Percentiles rank a stretch among this genome's conserved stretches.
Evolutionary conservation across 2,797 vertebrate genomes (phyloP).

Genomic region (Sebastes itinus): DNA sequence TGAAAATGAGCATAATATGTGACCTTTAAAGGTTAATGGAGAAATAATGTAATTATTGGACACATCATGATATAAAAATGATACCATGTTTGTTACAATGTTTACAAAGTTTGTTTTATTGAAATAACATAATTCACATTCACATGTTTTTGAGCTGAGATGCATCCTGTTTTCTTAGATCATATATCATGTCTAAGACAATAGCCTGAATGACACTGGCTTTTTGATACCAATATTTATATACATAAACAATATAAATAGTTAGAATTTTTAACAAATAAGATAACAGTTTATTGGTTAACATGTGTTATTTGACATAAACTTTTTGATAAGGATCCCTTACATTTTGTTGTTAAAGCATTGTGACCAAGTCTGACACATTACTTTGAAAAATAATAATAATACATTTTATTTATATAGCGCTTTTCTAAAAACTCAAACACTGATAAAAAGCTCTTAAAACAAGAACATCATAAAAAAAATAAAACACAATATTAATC

Average conservation of each 20-base stretch:
- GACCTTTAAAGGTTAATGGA: accelerated
- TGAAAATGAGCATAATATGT: too few species aligned
- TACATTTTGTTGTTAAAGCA: not conserved
- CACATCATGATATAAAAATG: not conserved
- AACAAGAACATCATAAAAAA: too few species aligned
- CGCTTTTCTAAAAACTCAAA: too few species aligned
- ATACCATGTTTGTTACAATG: not conserved
- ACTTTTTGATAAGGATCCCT: not conserved
- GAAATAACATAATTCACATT: not conserved
- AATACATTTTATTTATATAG: too few species aligned
- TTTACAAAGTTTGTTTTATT: not conserved
- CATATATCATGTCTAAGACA: not conserved
- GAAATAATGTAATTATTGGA: not conserved
- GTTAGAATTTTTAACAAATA: too few species aligned
- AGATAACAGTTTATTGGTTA: not conserved
- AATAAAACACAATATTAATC: too few species aligned
- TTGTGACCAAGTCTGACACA: not conserved
- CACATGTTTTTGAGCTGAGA: not conserved
- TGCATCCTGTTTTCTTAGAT: not conserved
- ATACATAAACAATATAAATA: too few species aligned
- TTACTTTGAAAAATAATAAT: not conserved
- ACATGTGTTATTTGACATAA: not conserved
- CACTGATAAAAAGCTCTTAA: accelerated
- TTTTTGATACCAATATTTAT: not conserved
- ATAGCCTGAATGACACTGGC: too few species aligned